phyloP scores from a whole-genome alignment of 2,888 invertebrate species.

The Eremobia ochroleuca region DNA sequence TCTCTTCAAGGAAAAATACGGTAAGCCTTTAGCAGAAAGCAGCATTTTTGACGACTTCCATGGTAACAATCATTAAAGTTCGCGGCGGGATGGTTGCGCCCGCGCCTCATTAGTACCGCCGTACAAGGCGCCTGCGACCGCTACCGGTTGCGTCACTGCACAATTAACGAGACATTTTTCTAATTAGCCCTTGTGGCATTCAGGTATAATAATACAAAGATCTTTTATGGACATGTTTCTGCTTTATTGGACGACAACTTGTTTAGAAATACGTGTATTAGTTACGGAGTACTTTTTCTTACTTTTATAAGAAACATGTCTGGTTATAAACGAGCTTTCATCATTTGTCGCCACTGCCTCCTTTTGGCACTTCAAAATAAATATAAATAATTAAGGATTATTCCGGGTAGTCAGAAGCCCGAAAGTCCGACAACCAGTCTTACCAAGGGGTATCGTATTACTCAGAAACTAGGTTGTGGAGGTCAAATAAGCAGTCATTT shows the following conservation, averaged over 20 bases:
- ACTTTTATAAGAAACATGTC: not conserved
- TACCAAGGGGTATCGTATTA: too few relatives aligned
- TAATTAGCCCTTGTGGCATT: slow-evolving; percentile 61
- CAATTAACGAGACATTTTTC: slow-evolving; percentile 64
- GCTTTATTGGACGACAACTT: slow-evolving; percentile 13
- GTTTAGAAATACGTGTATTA: slow-evolving; percentile 36
- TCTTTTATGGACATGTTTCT: slow-evolving; percentile 21
- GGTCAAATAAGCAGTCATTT: too few relatives aligned
- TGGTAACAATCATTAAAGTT: slow-evolving; percentile 44
- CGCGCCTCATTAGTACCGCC: slow-evolving; percentile 64
- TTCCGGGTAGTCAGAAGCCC: too few relatives aligned
- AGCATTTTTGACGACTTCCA: slow-evolving; percentile 59
- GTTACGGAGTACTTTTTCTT: not conserved
- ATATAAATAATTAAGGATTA: too few relatives aligned
- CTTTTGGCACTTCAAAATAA: too few relatives aligned
- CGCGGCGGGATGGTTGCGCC: slow-evolving; percentile 38
- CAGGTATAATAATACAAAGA: slow-evolving; percentile 46
- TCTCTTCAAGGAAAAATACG: slow-evolving; percentile 57
- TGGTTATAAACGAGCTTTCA: not conserved
- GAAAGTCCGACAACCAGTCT: too few relatives aligned
- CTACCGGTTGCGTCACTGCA: slow-evolving; percentile 57
- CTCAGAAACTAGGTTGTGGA: too few relatives aligned
- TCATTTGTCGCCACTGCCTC: not conserved
- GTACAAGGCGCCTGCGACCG: slow-evolving; percentile 58
- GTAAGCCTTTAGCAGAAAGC: slow-evolving; percentile 50